Percentiles rank a stretch among this genome's conserved stretches.
Evolutionary conservation across 2,113 vertebrate species (phyloP).

Genomic region (Podarcis raffonei): DNA sequence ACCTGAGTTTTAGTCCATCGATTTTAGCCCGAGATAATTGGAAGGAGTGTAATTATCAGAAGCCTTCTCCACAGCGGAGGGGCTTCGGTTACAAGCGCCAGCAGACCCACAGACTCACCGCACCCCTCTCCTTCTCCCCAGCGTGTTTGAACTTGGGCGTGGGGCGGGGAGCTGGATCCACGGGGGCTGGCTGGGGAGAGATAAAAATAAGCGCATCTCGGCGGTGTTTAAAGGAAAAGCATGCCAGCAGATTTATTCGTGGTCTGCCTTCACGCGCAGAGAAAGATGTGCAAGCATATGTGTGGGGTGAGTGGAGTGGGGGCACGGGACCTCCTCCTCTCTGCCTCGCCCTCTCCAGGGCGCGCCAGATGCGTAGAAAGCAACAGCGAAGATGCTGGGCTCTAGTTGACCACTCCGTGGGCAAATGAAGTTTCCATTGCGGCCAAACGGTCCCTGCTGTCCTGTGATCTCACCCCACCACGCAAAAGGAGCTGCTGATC

Average conservation of each 20-base stretch:
- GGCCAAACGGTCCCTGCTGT: not conserved
- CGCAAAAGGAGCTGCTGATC: not conserved
- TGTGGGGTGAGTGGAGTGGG: not conserved
- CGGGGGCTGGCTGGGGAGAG: not conserved
- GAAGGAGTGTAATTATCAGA: constrained; percentile 28
- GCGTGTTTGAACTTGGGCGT: not conserved
- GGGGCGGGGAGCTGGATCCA: not conserved
- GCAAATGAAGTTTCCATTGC: not conserved
- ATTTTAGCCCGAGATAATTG: constrained; percentile 43
- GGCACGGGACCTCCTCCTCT: not conserved
- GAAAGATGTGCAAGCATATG: not conserved
- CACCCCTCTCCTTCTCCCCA: not conserved
- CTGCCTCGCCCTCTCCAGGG: not conserved
- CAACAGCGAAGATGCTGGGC: not conserved
- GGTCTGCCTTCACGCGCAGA: not conserved
- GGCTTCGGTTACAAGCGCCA: not conserved
- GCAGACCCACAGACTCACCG: not conserved
- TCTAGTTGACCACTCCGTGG: not conserved
- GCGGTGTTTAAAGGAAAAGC: not conserved
- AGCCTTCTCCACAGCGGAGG: not conserved
- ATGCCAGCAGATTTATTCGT: not conserved
- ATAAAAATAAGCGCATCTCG: not conserved
- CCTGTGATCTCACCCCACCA: not conserved
- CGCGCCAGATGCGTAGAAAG: not conserved
- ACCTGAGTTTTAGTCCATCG: constrained; percentile 58